These are phyloP conservation scores for Hippocampus abdominalis DNA, from an alignment of 2,113 vertebrate species.

Conservation along the genomic window DNA sequence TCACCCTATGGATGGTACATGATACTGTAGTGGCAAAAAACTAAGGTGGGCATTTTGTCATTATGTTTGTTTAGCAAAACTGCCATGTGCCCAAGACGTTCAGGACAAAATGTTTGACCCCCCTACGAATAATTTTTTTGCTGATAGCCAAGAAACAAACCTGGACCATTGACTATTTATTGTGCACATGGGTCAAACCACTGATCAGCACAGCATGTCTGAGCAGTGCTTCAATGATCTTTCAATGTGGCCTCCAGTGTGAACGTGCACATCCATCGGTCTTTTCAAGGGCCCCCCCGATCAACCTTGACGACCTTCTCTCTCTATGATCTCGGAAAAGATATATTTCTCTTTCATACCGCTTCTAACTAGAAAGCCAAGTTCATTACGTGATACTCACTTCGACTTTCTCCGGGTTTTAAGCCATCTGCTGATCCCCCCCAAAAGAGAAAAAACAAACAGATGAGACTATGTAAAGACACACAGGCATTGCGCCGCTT, in stretches of 20 bases:
- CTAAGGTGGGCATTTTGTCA: no score
- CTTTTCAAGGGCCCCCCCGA: constrained; percentile 49
- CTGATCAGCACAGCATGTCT: constrained; percentile 26
- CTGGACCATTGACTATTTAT: constrained; percentile 41
- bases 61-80: no score
- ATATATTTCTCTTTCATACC: constrained; percentile 23
- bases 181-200: constrained; percentile 51
- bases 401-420: constrained; percentile 36
- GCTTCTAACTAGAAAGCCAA: constrained; percentile 11
- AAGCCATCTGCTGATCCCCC: constrained; percentile 30
- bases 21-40: no score
- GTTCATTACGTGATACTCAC: constrained; percentile 29
- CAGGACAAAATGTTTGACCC: not conserved
- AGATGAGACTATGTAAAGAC: not conserved
- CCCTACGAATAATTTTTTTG: constrained; percentile 14
- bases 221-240: constrained; percentile 44
- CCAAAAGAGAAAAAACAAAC: constrained; percentile 19
- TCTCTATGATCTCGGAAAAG: constrained; percentile 29
- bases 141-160: constrained; percentile 29
- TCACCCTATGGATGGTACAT: no score
- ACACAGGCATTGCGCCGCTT: not conserved
- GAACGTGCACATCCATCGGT: constrained; percentile 26
- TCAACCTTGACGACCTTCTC: constrained; percentile 17
- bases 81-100: no score
- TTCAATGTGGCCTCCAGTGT: constrained; percentile 39